Evolutionary conservation across 2,113 vertebrate genomes (phyloP).

Genomic region (Alligator mississippiensis): DNA sequence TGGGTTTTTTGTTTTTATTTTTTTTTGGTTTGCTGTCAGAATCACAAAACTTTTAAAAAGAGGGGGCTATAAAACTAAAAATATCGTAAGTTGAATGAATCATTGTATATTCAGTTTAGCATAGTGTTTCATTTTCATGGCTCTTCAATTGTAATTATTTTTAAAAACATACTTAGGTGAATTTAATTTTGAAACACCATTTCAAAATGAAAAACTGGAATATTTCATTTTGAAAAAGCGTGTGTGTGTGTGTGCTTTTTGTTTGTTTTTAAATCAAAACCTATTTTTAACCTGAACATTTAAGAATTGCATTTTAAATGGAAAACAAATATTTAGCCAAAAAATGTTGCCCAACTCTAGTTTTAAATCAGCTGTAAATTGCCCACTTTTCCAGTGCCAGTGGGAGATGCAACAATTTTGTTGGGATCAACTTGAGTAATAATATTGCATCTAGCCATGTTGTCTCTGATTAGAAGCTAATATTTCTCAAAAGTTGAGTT

Average conservation of each 20-base stretch:
- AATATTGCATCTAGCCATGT: neutral
- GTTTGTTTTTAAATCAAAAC: neutral
- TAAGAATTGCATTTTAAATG: neutral
- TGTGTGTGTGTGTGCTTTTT: neutral
- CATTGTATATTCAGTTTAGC: too few species aligned
- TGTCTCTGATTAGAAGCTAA: neutral
- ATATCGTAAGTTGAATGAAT: too few species aligned
- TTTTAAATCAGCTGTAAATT: fast-evolving
- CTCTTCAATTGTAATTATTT: too few species aligned
- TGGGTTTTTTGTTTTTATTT: too few species aligned
- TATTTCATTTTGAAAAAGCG: too few species aligned
- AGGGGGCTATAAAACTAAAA: too few species aligned
- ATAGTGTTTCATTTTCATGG: too few species aligned
- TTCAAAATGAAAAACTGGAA: too few species aligned
- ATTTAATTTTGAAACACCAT: too few species aligned
- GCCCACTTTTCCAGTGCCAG: fast-evolving
- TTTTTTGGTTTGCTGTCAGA: too few species aligned
- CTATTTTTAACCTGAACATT: neutral
- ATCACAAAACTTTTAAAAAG: too few species aligned
- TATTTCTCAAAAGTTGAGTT: neutral
- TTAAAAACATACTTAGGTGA: too few species aligned
- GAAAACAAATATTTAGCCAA: neutral
- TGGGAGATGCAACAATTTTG: neutral
- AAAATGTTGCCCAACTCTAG: neutral
- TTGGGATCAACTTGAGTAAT: neutral